A percentile compares a stretch with the other conserved stretches of the same genome.
phyloP scores from a whole-genome alignment of 2,888 invertebrate species.

The Pristionchus mayeri region DNA sequence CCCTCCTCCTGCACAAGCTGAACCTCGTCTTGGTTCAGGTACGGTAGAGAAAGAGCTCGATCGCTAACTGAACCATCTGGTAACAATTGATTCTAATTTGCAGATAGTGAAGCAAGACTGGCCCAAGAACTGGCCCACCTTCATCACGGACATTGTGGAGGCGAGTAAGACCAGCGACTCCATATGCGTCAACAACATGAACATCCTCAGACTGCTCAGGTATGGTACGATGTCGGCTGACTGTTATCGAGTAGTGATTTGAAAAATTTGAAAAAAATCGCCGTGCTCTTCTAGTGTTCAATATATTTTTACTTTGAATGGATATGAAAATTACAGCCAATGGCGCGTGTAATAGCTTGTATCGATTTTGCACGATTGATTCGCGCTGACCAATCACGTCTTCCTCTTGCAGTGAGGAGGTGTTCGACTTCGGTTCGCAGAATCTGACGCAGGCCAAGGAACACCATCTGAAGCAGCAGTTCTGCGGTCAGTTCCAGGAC shows the following conservation, averaged over 20 bases:
- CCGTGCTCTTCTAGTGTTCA: too few species aligned
- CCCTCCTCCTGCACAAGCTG: constrained; percentile 95
- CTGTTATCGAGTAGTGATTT: not conserved
- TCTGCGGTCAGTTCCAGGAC: constrained; percentile 99
- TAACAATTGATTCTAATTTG: constrained; percentile 51
- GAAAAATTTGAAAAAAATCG: too few species aligned
- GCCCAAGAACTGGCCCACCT: constrained; percentile 99
- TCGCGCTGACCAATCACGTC: not conserved
- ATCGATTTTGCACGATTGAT: too few species aligned
- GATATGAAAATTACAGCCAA: too few species aligned
- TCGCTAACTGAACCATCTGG: too few species aligned
- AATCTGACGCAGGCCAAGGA: constrained; percentile 99
- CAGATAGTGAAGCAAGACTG: constrained; percentile 97
- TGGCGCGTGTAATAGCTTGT: too few species aligned
- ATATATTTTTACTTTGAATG: too few species aligned
- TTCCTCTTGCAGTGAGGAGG: constrained; percentile 86
- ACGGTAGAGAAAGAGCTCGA: not conserved
- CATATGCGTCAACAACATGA: constrained; percentile 99
- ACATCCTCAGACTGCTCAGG: constrained; percentile 92
- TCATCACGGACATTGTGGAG: constrained; percentile 98
- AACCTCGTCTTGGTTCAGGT: constrained; percentile 98
- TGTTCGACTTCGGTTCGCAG: constrained; percentile 98
- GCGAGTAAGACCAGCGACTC: constrained; percentile 98
- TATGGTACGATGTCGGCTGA: constrained; percentile 58
- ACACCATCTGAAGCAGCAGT: constrained; percentile 97